phyloP scores from a whole-genome alignment of 2,888 invertebrate genomes.

The Drosophila greeni region DNA sequence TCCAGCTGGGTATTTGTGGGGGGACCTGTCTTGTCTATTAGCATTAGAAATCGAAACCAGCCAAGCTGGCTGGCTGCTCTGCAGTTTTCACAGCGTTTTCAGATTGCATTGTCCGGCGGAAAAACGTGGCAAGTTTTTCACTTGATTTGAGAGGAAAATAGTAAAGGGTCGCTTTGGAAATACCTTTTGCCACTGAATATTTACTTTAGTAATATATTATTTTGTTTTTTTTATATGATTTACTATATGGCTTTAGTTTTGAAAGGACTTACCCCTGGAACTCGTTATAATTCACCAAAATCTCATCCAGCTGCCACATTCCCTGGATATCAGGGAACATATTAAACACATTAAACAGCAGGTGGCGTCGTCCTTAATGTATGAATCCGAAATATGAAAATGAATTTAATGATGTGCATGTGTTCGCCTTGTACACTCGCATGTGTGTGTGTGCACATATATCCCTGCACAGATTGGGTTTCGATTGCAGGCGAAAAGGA shows the following conservation, averaged over 20 bases:
- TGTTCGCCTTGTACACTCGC: not conserved
- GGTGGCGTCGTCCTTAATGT: slow-evolving; percentile 43
- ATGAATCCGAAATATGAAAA: slow-evolving; percentile 48
- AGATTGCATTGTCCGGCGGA: slow-evolving; percentile 9
- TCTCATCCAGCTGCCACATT: not conserved
- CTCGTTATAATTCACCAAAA: not conserved
- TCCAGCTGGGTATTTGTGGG: not conserved
- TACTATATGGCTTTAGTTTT: not conserved
- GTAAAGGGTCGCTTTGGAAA: not conserved
- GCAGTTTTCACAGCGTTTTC: slow-evolving; percentile 1
- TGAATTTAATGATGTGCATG: slow-evolving; percentile 42
- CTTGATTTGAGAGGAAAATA: not conserved
- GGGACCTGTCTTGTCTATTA: slow-evolving; percentile 18
- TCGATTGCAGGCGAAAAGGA: slow-evolving; percentile 38
- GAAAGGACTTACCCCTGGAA: not conserved
- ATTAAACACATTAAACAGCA: slow-evolving; percentile 48
- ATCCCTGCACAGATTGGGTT: slow-evolving; percentile 40
- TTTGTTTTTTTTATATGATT: not conserved
- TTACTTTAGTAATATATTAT: not conserved
- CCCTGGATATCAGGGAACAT: not conserved
- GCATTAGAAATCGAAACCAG: slow-evolving; percentile 20
- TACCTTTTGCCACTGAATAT: not conserved
- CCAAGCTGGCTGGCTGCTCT: slow-evolving; percentile 8
- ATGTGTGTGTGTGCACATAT: not conserved
- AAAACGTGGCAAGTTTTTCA: slow-evolving; percentile 1